Percentiles rank a stretch among this genome's conserved stretches.
phyloP scores from a whole-genome alignment of 2,113 vertebrate species.

The Micromys minutus region DNA sequence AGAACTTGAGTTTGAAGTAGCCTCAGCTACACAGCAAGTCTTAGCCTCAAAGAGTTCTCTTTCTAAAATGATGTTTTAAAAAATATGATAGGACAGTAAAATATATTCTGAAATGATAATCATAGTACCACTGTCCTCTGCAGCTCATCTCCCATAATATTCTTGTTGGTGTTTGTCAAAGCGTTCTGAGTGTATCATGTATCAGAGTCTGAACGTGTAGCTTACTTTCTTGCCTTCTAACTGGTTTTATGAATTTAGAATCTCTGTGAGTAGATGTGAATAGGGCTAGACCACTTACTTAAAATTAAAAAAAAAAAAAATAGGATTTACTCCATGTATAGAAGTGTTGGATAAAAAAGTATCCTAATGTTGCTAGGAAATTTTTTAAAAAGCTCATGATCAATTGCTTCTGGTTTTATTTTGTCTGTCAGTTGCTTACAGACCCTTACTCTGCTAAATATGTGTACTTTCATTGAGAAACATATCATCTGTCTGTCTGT shows the following conservation, averaged over 20 bases:
- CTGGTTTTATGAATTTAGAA: neutral
- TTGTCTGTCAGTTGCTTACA: neutral
- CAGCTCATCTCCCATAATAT: neutral
- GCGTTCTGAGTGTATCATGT: neutral
- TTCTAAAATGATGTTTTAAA: neutral
- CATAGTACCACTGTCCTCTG: neutral
- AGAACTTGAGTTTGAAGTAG: neutral
- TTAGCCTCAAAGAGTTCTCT: neutral
- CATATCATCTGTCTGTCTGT: neutral
- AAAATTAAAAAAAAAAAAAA: neutral
- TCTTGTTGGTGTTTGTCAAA: neutral
- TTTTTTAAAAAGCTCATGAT: neutral
- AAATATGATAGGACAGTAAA: neutral
- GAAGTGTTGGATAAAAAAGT: neutral
- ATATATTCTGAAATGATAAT: neutral
- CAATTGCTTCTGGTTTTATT: neutral
- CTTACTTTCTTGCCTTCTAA: neutral
- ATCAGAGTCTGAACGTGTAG: neutral
- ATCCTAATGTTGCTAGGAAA: neutral
- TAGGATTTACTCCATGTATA: neutral
- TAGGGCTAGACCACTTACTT: neutral
- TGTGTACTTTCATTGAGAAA: neutral
- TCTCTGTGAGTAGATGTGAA: neutral
- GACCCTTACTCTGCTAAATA: neutral
- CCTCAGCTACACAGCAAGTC: no score